Evolutionary conservation across 2,113 vertebrate species (phyloP).

Genomic region (Globicephala melas): DNA sequence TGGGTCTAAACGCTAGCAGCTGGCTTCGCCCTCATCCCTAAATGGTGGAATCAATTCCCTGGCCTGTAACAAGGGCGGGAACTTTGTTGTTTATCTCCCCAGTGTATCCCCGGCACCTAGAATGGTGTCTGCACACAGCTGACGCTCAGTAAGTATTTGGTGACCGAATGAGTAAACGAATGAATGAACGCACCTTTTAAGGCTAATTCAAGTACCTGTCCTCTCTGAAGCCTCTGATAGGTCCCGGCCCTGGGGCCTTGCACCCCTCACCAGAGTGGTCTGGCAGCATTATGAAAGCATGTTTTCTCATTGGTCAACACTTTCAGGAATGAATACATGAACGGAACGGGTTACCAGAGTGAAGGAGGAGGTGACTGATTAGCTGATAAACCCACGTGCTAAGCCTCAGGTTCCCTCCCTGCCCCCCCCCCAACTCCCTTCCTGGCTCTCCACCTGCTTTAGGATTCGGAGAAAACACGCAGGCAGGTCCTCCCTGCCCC

Average conservation of each 20-base stretch:
- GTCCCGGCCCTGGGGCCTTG: neutral
- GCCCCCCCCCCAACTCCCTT: fast-evolving
- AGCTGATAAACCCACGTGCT: neutral
- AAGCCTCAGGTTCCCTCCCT: neutral
- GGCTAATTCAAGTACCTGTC: neutral
- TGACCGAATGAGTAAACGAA: neutral
- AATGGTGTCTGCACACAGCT: neutral
- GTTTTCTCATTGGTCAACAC: neutral
- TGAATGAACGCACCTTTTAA: neutral
- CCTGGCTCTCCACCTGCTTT: neutral
- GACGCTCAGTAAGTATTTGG: neutral
- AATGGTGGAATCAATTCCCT: neutral
- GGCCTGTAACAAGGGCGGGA: neutral
- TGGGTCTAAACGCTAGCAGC: neutral
- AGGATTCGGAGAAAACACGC: neutral
- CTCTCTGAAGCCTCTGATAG: neutral
- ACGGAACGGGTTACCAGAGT: neutral
- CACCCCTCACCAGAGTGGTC: neutral
- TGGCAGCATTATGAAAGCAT: neutral
- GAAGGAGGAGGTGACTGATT: neutral
- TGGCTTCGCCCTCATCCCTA: neutral
- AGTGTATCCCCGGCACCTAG: neutral
- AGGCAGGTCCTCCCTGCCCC: neutral
- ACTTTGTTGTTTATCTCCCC: neutral
- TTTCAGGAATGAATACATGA: neutral